These are phyloP conservation scores for Thryonomys swinderianus DNA, from an alignment of 2,113 vertebrate genomes.

Conservation along the genomic window DNA sequence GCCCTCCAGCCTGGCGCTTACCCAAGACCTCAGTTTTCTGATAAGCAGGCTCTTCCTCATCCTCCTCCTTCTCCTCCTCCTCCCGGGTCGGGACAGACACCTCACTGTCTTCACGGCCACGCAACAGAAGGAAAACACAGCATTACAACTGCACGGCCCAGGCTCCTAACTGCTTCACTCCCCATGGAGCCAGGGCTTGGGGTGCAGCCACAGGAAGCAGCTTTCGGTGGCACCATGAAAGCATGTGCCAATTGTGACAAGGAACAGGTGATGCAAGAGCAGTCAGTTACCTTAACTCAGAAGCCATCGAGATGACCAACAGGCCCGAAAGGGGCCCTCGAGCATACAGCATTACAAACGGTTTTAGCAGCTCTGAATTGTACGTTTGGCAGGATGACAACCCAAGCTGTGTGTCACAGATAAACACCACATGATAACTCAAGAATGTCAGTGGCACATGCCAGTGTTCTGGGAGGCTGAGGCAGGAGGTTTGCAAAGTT, in stretches of 20 bases:
- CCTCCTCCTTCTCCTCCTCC: neutral
- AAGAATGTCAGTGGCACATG: neutral
- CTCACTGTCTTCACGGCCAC: neutral
- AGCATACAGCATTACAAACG: rapidly evolving
- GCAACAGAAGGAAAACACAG: neutral
- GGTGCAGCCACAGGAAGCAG: rapidly evolving
- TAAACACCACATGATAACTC: neutral
- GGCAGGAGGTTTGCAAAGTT: neutral
- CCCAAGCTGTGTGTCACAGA: no score
- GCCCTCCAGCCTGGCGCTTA: neutral
- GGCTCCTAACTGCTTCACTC: rapidly evolving
- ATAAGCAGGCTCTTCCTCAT: neutral
- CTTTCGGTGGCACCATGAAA: neutral
- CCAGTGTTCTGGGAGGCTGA: neutral
- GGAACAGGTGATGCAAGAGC: neutral
- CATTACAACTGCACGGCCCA: rapidly evolving
- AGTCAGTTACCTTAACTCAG: no score
- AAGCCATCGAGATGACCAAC: no score
- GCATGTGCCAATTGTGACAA: neutral
- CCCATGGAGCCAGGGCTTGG: neutral
- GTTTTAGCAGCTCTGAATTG: rapidly evolving
- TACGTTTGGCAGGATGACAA: neutral
- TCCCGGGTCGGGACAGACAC: rapidly evolving
- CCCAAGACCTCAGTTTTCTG: rapidly evolving
- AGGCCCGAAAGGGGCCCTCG: rapidly evolving